These are phyloP conservation scores for Tympanuchus pallidicinctus DNA, from an alignment of 2,113 vertebrate species.

Conservation along the genomic window DNA sequence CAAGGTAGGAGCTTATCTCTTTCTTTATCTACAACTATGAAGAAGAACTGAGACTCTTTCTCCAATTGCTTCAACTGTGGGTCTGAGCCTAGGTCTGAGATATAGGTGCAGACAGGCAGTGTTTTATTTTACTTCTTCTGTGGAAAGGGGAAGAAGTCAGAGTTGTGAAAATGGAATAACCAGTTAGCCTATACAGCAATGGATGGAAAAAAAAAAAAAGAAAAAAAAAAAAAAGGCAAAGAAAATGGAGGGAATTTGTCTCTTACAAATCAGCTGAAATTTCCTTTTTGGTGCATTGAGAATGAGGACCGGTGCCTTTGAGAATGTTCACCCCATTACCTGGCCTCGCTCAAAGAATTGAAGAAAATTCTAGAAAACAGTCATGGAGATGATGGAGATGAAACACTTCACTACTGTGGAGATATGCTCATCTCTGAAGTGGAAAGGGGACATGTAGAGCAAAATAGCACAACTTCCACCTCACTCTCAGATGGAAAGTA, in stretches of 20 bases:
- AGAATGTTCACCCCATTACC: not conserved
- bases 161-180: not conserved
- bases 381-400: not conserved
- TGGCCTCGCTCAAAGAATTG: not conserved
- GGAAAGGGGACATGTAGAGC: not conserved
- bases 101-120: not conserved
- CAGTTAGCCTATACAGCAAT: not conserved
- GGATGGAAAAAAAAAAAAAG: not conserved
- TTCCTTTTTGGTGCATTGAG: not conserved
- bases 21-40: fast-evolving
- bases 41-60: not conserved
- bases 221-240: not conserved
- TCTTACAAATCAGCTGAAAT: not conserved
- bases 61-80: fast-evolving
- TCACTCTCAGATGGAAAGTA: not conserved
- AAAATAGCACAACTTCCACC: not conserved
- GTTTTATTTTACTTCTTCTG: not conserved
- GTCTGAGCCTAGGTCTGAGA: not conserved
- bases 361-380: not conserved
- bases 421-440: not conserved
- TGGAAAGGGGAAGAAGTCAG: not conserved
- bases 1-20: not conserved
- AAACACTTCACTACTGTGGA: not conserved
- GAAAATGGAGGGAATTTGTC: not conserved
- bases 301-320: not conserved